These are phyloP conservation scores for Ciconia nigra DNA, from an alignment of 2,797 vertebrate genomes.

Conservation along the genomic window DNA sequence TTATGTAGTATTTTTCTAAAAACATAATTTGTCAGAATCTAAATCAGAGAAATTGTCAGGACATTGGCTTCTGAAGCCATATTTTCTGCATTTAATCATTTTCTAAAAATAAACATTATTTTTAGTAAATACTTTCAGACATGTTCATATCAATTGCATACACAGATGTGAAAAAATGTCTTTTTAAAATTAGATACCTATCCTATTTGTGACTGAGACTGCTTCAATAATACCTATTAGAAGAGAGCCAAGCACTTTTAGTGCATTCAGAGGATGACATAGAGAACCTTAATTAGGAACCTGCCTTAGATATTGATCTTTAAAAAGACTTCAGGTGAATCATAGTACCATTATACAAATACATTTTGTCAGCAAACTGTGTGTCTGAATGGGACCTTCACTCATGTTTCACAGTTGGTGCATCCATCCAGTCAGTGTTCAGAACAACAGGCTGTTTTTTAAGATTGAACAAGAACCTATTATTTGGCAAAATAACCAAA, in stretches of 20 bases:
- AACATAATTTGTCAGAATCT: neutral
- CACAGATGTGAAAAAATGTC: rapidly evolving
- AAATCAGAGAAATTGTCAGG: neutral
- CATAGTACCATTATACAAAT: neutral
- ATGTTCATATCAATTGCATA: neutral
- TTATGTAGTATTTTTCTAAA: neutral
- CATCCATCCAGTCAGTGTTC: neutral
- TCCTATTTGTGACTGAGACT: neutral
- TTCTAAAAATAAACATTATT: neutral
- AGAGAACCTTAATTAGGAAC: neutral
- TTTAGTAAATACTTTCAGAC: neutral
- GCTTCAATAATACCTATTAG: neutral
- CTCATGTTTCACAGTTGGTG: neutral
- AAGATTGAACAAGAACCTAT: neutral
- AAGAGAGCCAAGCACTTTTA: neutral
- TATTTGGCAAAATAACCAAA: neutral
- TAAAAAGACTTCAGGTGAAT: neutral
- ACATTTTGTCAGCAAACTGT: neutral
- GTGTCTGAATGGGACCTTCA: neutral
- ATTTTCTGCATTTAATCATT: neutral
- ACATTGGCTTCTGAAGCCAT: neutral
- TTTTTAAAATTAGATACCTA: neutral
- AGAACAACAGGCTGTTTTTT: neutral
- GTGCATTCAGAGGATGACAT: neutral
- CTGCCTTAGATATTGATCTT: neutral